Base-by-base conservation (phyloP, 2,888 invertebrate genomes). In the Danaus chrysippus region DNA sequence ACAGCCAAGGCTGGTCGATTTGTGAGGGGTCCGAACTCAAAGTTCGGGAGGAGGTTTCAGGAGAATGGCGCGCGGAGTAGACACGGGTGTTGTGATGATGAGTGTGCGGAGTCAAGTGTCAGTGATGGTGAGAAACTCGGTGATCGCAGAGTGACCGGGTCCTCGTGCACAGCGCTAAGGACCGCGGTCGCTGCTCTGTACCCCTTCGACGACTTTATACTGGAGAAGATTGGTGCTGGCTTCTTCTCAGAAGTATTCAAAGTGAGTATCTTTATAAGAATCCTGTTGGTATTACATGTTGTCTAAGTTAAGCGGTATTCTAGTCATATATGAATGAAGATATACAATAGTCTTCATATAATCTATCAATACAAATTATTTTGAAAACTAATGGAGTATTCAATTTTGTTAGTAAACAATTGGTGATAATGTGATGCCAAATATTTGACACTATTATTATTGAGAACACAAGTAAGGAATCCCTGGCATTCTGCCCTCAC, bases 201-300 rank as follows among this genome's bases (percentile, higher is more conserved):
- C 82, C 94, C 98, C 54, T 94, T 98, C 72, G 98, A 98, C 88
- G 98, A 99, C 92, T 98, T 99, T 87, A 93, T 94, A 71, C 93
- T 95, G 82, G 98, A 98, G 87, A 96, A 96, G 89, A 96, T 99
- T 77, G 99, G 98, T 56, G 93, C 95, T 58, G 99, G 99, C 69
- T 99, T 99, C 91, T 99, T 98, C 92, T 98, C 98, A 5, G 97
- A 98, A 92, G 98, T 99, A 68, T 98, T 96, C 91, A 98, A 98
- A 96, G 99, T 98, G 91, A 92, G 93, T 86, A 46, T 58, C 34
- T 43, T 19, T 56, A 42, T 57, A 44, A n/a, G 52, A 17, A 49
- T 12, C 9, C 46, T 15, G 12, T 53, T 49, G 23, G n/a, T 55
- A 43, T 42, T 42, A 42, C 42, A 56, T 56, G 12, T 15, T 41